Conservation (phyloP, 2,113 vertebrate genomes). For the Ailurus styani region DNA sequence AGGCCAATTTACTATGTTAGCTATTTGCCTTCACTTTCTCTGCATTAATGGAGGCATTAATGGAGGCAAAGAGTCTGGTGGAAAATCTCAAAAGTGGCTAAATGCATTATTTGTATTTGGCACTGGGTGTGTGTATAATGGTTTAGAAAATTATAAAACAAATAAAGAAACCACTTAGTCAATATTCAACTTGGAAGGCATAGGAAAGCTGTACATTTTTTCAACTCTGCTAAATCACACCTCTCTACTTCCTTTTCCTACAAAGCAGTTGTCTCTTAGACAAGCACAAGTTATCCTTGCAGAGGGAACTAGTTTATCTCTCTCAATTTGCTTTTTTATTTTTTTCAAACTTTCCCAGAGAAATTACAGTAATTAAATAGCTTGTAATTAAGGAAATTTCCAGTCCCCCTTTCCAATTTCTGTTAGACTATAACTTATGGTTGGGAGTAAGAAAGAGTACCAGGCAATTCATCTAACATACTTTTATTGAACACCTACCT, state of each 20-base stretch:
- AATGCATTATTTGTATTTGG: conserved; percentile 41
- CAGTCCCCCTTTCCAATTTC: not conserved
- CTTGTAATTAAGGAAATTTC: not conserved
- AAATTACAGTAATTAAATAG: not conserved
- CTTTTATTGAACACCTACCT: not conserved
- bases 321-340: not conserved
- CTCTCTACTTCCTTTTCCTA: not conserved
- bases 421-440: not conserved
- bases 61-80: not conserved
- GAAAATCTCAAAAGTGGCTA: conserved; percentile 38
- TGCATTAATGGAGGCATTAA: conserved; percentile 22
- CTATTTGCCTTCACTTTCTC: conserved; percentile 17
- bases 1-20: not conserved
- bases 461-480: not conserved
- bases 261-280: not conserved
- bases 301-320: not conserved
- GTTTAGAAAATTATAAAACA: conserved; percentile 58
- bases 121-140: conserved; percentile 42
- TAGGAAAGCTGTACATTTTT: not conserved
- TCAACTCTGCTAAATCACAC: not conserved
- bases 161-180: conserved; percentile 45
- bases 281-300: not conserved
- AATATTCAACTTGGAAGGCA: conserved; percentile 21
- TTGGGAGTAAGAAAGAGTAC: not conserved
- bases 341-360: not conserved